These are phyloP conservation scores for Hoplodrina blanda DNA, from an alignment of 2,888 invertebrate species.

Conservation along the genomic window DNA sequence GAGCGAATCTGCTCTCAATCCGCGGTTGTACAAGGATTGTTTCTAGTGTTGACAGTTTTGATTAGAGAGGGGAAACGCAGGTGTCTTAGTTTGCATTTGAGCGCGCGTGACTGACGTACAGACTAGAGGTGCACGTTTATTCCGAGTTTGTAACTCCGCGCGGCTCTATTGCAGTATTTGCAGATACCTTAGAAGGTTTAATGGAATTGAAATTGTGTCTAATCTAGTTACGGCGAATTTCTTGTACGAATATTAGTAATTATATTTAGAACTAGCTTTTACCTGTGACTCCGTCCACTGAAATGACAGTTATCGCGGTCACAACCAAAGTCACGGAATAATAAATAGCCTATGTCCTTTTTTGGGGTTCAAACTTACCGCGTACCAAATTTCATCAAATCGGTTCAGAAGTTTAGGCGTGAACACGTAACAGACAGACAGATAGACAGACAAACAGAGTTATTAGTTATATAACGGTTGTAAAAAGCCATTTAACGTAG, in stretches of 20 bases:
- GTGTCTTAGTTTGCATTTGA: constrained; percentile 64
- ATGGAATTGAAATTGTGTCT: constrained; percentile 41
- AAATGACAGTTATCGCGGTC: too few species aligned
- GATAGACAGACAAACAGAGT: too few species aligned
- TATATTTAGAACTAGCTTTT: too few species aligned
- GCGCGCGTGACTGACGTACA: constrained; percentile 59
- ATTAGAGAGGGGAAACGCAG: constrained; percentile 63
- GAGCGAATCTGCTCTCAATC: constrained; percentile 54
- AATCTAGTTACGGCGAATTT: constrained; percentile 23
- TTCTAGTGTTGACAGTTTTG: constrained; percentile 64
- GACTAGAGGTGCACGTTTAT: constrained; percentile 47
- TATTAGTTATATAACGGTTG: too few species aligned
- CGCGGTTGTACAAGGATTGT: constrained; percentile 56
- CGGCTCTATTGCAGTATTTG: constrained; percentile 42
- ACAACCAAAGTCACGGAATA: too few species aligned
- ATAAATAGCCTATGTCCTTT: too few species aligned
- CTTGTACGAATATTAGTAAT: neutral
- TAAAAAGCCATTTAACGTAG: too few species aligned
- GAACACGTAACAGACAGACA: too few species aligned
- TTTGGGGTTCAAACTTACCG: too few species aligned
- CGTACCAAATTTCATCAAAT: too few species aligned
- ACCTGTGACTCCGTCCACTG: too few species aligned
- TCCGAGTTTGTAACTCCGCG: constrained; percentile 39
- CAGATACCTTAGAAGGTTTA: constrained; percentile 36
- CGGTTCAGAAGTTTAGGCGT: too few species aligned